A percentile compares a stretch with the other conserved stretches of the same genome.
Evolutionary conservation across 1,140 invertebrate species (phyloP).

Genomic region (Drosophila tsacasi): DNA sequence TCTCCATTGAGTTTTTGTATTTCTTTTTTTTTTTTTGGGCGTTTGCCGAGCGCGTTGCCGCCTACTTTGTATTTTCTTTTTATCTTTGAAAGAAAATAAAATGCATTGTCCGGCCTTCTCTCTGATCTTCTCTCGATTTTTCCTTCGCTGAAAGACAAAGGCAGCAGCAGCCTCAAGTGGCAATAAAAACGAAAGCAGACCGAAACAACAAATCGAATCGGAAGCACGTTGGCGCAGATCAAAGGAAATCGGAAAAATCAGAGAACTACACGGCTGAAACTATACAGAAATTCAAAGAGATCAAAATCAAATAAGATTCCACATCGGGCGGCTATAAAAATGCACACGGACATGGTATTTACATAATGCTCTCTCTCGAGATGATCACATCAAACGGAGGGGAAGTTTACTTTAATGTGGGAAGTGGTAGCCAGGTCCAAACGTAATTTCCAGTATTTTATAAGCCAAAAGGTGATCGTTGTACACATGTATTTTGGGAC

Average conservation of each 20-base stretch:
- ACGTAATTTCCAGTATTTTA: background rate
- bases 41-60: slow-evolving; percentile 38
- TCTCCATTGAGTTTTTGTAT: background rate
- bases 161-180: slow-evolving; percentile 56
- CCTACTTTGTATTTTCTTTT: slow-evolving; percentile 38
- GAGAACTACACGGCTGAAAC: slow-evolving; percentile 18
- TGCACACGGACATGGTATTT: slow-evolving; percentile 13
- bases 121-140: slow-evolving; percentile 2
- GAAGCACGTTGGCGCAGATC: slow-evolving; percentile 72
- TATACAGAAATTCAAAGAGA: slow-evolving; percentile 40
- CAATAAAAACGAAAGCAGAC: slow-evolving; percentile 74
- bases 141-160: slow-evolving; percentile 20
- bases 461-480: background rate
- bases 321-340: slow-evolving; percentile 13
- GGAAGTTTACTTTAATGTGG: slow-evolving; percentile 14
- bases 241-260: slow-evolving; percentile 46
- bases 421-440: background rate
- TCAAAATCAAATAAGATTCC: slow-evolving; percentile 3
- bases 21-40: slow-evolving; percentile 11
- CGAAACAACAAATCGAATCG: slow-evolving; percentile 54
- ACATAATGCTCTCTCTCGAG: slow-evolving; percentile 5
- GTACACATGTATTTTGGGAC: background rate
- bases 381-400: slow-evolving; percentile 7
- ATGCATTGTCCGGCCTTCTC: slow-evolving; percentile 47
- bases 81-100: slow-evolving; percentile 25